A percentile compares a stretch with the other conserved stretches of the same genome.
These are phyloP conservation scores for Fundulus diaphanus DNA, from an alignment of 2,797 vertebrate species.

Conservation along the genomic window DNA sequence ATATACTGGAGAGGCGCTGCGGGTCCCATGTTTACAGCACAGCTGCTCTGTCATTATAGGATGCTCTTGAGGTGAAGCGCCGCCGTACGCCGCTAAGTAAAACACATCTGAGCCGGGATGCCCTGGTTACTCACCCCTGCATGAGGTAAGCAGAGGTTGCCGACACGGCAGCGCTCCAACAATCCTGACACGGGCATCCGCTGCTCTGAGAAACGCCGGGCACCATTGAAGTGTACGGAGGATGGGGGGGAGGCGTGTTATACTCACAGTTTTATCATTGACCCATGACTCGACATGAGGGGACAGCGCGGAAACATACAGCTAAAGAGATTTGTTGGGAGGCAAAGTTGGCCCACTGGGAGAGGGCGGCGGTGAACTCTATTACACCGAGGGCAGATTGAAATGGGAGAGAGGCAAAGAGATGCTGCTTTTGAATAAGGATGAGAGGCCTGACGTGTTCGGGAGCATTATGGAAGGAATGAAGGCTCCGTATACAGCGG, in stretches of 20 bases:
- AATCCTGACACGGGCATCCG: conserved; percentile 37
- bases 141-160: conserved; percentile 62
- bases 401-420: conserved; percentile 52
- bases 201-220: conserved; percentile 14
- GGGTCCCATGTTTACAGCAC: conserved; percentile 40
- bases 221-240: not conserved
- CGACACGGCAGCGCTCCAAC: conserved; percentile 58
- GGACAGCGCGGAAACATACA: conserved; percentile 61
- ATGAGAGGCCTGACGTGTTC: conserved; percentile 51
- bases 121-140: conserved; percentile 58
- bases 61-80: conserved; percentile 16
- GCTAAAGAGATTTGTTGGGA: conserved; percentile 68
- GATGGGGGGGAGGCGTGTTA: not conserved
- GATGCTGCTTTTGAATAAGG: conserved; percentile 48
- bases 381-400: conserved; percentile 72
- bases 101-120: conserved; percentile 54
- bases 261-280: conserved; percentile 54
- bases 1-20: not conserved
- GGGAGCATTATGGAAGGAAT: conserved; percentile 52
- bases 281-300: conserved; percentile 60
- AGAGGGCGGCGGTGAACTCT: conserved; percentile 66
- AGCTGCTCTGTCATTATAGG: conserved; percentile 33
- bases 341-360: conserved; percentile 57
- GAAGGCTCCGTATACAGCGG: conserved; percentile 24
- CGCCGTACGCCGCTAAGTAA: conserved; percentile 25